These are phyloP conservation scores for Ichneumoninae sp. DNA, from an alignment of 2,888 invertebrate genomes.

Conservation along the genomic window DNA sequence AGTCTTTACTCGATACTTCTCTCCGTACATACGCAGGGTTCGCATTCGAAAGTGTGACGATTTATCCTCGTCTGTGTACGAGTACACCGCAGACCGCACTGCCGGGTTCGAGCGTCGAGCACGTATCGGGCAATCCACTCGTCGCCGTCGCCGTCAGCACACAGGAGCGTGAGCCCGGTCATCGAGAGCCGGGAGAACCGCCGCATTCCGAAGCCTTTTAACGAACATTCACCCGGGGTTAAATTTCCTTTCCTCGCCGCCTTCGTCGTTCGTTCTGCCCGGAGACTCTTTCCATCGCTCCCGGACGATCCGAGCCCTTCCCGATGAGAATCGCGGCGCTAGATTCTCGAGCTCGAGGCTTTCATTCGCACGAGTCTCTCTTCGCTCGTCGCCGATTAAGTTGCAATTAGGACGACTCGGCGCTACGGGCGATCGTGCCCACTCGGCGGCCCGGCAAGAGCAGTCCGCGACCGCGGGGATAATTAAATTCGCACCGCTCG, in stretches of 20 bases:
- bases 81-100: background rate
- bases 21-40: no score
- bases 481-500: constrained; percentile 60
- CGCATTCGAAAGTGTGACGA: background rate
- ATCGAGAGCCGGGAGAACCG: constrained; percentile 54
- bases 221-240: constrained; percentile 65
- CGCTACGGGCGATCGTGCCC: background rate
- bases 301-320: background rate
- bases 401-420: constrained; percentile 29
- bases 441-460: background rate
- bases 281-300: background rate
- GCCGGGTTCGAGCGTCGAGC: background rate
- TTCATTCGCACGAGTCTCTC: constrained; percentile 9
- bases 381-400: constrained; percentile 26
- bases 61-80: background rate
- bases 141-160: constrained; percentile 4
- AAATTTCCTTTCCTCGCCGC: constrained; percentile 66
- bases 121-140: background rate
- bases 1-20: no score
- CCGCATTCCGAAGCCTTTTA: constrained; percentile 71
- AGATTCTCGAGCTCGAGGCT: background rate
- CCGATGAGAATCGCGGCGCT: background rate
- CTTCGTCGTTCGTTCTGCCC: constrained; percentile 6
- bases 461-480: constrained; percentile 35
- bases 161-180: constrained; percentile 32